A percentile compares a stretch with the other conserved stretches of the same genome.
Evolutionary conservation across 2,888 invertebrate species (phyloP).

Genomic region (Odontothrips loti): DNA sequence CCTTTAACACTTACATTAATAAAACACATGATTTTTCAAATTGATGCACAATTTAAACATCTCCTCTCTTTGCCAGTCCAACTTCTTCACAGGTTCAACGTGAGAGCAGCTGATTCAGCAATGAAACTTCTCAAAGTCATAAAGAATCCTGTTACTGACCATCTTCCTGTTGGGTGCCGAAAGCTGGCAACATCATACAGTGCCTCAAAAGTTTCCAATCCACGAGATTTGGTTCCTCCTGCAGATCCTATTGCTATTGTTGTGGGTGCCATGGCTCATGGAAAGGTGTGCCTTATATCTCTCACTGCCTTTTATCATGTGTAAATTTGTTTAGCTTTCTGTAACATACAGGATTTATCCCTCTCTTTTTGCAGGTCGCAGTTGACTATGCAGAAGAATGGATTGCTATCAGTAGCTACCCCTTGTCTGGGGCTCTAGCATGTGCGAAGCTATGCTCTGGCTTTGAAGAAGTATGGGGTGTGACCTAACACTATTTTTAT

Average conservation of each 20-base stretch:
- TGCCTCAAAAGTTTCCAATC: conserved; percentile 64
- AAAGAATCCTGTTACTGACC: conserved; percentile 91
- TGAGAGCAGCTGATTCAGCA: conserved; percentile 84
- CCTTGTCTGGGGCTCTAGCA: conserved; percentile 91
- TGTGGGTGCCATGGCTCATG: conserved; percentile 97
- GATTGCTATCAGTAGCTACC: conserved; percentile 92
- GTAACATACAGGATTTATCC: neutral
- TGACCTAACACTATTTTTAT: conserved; percentile 50
- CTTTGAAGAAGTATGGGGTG: conserved; percentile 90
- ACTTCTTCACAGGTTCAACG: conserved; percentile 88
- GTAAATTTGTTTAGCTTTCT: neutral
- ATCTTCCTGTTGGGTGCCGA: conserved; percentile 88
- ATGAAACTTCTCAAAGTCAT: conserved; percentile 91
- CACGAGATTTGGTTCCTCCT: conserved; percentile 73
- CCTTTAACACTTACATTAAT: neutral
- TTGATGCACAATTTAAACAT: neutral
- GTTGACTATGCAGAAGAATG: conserved; percentile 85
- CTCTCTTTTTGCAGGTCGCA: conserved; percentile 50
- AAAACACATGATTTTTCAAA: conserved; percentile 20
- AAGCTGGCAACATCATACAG: conserved; percentile 90
- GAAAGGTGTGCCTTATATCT: conserved; percentile 63
- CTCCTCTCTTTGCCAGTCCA: conserved; percentile 66
- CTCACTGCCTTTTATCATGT: neutral
- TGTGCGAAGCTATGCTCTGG: conserved; percentile 92
- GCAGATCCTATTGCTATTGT: conserved; percentile 85